Conservation (phyloP, 1,140 invertebrate genomes). For the Portunus trituberculatus region DNA sequence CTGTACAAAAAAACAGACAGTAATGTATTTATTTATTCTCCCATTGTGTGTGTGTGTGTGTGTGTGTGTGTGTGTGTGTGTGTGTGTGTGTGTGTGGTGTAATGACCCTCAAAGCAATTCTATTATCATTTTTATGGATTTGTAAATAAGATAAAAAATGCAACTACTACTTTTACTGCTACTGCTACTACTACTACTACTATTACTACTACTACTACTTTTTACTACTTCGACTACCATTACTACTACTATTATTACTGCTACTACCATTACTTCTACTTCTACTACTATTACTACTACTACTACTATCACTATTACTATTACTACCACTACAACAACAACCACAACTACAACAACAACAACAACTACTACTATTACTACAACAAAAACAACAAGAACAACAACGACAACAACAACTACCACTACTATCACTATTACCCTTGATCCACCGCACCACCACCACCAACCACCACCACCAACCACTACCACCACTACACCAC, state of each 20-base stretch:
- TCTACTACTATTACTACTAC: not conserved
- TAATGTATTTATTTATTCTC: constrained; percentile 3
- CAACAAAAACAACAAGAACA: not conserved
- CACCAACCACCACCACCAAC: not conserved
- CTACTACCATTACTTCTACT: not conserved
- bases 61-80: constrained; percentile 8
- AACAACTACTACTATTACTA: not conserved
- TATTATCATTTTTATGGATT: no score
- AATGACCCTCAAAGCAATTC: no score
- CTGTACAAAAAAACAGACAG: not conserved
- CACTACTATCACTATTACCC: not conserved
- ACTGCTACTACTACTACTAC: not conserved
- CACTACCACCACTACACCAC: not conserved
- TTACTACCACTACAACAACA: no score
- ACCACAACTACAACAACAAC: not conserved
- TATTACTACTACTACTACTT: no score
- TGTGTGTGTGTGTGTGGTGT: constrained; percentile 10
- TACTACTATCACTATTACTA: not conserved
- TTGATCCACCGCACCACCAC: no score
- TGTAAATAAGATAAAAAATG: no score
- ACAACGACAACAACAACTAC: not conserved
- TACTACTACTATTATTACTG: not conserved
- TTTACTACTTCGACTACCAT: no score
- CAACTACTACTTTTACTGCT: not conserved
- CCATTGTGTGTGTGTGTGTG: not conserved